Evolutionary conservation across 2,888 invertebrate genomes (phyloP), one percentile per base, ranked within the genome.

Genomic region (Baronia brevicornis): DNA sequence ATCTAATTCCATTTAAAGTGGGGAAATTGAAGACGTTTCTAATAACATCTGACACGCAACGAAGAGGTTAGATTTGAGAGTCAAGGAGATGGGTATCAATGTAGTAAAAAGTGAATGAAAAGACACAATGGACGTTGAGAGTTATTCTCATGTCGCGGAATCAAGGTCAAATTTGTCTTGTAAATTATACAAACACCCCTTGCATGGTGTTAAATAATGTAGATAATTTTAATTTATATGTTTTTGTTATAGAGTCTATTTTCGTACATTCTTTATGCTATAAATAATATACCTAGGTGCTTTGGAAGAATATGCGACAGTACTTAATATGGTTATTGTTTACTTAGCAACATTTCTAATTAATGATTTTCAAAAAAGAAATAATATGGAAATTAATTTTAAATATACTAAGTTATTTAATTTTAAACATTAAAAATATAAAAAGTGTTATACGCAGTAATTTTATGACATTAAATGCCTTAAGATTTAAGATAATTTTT

Each of bases 111-210:
- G 69, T 68, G 67, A 75, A 72, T 75, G 64, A 74, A 69, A 64
- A 57, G 54, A 51, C 43, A 75, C 72, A 74, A 78, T 72, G 51
- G 58, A 42, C 43, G 59, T 67, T 54, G 68, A 72, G 67, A 70
- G 71, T 65, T 51, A 54, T 64, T 70, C 70, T 60, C 69, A 64
- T 60, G 54, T 47, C 54, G 28, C 55, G 51, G 71, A 74, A 79
- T 78, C 75, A 75, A 70, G 79, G 79, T 80, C 73, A 73, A 69
- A 70, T 68, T 73, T 64, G 68, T 72, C 71, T 66, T 60, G 66
- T 60, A 63, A 74, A 68, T 69, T 66, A 65, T 65, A 64, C 56
- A 60, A 65, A 68, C 53, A 48, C 51, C 48, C 44, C 53, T 56
- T 48, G 41, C 40, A 7, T 7, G 2, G 5, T 25, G 2, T n/a